phyloP scores from a whole-genome alignment of 64 coral and sea anemone species.

The Montipora capricornis region DNA sequence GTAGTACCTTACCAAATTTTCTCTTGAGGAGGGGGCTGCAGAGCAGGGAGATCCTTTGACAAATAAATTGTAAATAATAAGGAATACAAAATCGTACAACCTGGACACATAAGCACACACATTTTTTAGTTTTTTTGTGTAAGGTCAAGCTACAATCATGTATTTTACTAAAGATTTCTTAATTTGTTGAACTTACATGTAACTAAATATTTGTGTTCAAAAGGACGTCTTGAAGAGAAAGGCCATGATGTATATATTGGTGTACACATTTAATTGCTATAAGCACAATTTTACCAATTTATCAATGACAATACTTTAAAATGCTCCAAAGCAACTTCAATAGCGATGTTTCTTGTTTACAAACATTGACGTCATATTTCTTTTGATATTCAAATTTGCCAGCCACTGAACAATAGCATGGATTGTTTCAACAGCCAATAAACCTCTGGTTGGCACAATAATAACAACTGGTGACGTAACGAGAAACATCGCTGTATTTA shows the following conservation, averaged over 20 bases:
- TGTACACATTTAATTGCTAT: conserved; percentile 1
- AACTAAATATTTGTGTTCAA: neutral
- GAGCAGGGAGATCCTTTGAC: conserved; percentile 6
- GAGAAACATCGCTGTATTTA: no score
- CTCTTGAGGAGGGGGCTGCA: neutral
- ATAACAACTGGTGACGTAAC: no score
- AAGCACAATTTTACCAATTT: conserved; percentile 6
- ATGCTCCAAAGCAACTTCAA: conserved; percentile 15
- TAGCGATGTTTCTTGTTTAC: neutral
- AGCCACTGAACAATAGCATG: neutral
- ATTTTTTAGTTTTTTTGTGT: neutral
- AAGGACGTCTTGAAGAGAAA: neutral
- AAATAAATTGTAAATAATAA: neutral
- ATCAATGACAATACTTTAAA: conserved; percentile 7
- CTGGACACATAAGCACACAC: neutral
- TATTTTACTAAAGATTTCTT: neutral
- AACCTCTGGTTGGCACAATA: neutral
- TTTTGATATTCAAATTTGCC: neutral
- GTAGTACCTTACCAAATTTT: neutral
- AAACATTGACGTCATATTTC: neutral
- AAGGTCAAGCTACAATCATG: neutral
- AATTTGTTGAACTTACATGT: neutral
- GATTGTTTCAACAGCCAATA: neutral
- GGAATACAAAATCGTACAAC: neutral
- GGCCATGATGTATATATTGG: conserved; percentile 2